These are phyloP conservation scores for Apamea crenata DNA, from an alignment of 2,888 invertebrate genomes.

Conservation along the genomic window DNA sequence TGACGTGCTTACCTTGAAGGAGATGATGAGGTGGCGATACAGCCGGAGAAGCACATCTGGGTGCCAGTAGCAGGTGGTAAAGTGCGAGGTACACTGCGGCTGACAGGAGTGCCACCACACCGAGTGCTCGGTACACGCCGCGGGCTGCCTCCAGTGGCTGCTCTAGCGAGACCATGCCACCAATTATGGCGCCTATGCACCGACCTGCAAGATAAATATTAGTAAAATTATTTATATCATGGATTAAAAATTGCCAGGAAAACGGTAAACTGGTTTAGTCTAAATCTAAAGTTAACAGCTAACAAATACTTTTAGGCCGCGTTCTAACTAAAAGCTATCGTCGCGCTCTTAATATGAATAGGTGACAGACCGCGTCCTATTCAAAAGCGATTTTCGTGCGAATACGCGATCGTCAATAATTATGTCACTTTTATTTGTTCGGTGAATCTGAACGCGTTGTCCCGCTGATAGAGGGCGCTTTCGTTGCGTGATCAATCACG, in stretches of 20 bases:
- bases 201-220: constrained; percentile 88
- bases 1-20: constrained; percentile 90
- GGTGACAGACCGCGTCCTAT: too few relatives aligned
- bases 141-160: constrained; percentile 83
- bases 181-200: constrained; percentile 93
- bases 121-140: constrained; percentile 91
- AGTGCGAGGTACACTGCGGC: constrained; percentile 93
- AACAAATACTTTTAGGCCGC: background rate
- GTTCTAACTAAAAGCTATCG: background rate
- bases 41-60: constrained; percentile 93
- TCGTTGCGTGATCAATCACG: background rate
- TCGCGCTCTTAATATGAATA: background rate
- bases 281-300: background rate
- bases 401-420: background rate
- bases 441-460: background rate
- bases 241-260: background rate
- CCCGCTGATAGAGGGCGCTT: background rate
- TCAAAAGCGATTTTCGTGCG: background rate
- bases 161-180: constrained; percentile 88
- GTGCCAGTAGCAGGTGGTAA: constrained; percentile 94
- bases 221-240: background rate
- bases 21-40: constrained; percentile 92
- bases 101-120: constrained; percentile 91
- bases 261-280: background rate
- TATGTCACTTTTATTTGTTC: background rate